These are phyloP conservation scores for Tragelaphus eurycerus DNA, from an alignment of 2,797 vertebrate species.

Conservation along the genomic window DNA sequence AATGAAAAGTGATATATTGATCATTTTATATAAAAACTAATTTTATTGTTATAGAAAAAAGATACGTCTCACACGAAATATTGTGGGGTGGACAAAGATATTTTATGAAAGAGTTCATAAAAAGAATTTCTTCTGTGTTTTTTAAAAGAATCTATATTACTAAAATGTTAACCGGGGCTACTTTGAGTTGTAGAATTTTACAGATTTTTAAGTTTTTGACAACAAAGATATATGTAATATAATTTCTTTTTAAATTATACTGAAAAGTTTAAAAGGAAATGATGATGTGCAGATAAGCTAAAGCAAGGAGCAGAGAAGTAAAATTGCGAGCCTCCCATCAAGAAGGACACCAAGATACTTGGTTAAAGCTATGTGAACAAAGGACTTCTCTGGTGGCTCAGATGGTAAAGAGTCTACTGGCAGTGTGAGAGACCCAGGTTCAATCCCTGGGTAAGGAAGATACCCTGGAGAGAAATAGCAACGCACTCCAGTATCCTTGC, in stretches of 20 bases:
- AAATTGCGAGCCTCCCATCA: not conserved
- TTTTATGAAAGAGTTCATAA: not conserved
- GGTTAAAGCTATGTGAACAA: not conserved
- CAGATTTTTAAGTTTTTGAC: not conserved
- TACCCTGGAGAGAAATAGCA: not conserved
- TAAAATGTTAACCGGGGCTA: not conserved
- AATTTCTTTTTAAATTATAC: slow-evolving; percentile 9
- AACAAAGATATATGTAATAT: not conserved
- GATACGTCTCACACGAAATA: not conserved
- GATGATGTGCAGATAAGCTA: not conserved
- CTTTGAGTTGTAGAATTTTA: not conserved
- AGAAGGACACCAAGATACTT: not conserved
- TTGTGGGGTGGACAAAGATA: not conserved
- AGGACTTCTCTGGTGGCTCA: not conserved
- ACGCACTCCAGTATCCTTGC: not conserved
- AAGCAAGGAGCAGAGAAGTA: not conserved
- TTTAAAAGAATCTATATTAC: not conserved
- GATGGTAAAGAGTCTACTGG: not conserved
- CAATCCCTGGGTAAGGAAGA: not conserved
- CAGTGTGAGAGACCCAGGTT: not conserved
- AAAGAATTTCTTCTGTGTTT: not conserved
- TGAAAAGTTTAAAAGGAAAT: not conserved
- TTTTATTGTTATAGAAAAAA: not conserved
- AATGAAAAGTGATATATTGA: not conserved
- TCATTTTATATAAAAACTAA: not conserved